Percentiles rank a stretch among this genome's conserved stretches.
These are phyloP conservation scores for Melanchra persicariae DNA, from an alignment of 2,888 invertebrate genomes.

Conservation along the genomic window DNA sequence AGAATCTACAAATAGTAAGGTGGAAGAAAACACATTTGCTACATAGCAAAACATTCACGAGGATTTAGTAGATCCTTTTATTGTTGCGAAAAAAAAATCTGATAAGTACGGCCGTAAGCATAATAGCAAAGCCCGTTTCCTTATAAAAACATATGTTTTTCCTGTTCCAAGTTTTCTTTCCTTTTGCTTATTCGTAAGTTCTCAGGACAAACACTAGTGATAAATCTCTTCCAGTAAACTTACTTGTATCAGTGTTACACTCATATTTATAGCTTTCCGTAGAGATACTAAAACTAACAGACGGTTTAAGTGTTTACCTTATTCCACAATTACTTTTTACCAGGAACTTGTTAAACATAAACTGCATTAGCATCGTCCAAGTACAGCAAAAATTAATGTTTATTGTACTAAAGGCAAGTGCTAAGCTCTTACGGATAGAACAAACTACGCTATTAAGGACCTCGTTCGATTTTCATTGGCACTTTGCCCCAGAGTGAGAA, in stretches of 20 bases:
- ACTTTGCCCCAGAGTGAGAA: conserved; percentile 59
- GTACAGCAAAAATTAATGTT: conserved; percentile 74
- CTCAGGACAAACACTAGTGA: conserved; percentile 26
- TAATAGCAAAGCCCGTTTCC: conserved; percentile 50
- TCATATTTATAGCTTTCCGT: conserved; percentile 17
- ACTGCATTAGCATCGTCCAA: conserved; percentile 63
- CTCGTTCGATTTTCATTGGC: conserved; percentile 74
- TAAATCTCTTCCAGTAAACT: conserved; percentile 51
- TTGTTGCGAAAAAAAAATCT: conserved; percentile 58
- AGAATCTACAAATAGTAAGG: conserved; percentile 50
- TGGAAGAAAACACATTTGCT: conserved; percentile 48
- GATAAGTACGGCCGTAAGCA: conserved; percentile 54
- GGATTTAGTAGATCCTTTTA: conserved; percentile 55
- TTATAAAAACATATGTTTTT: conserved; percentile 56
- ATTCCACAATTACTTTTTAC: conserved; percentile 43
- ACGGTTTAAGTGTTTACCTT: conserved; percentile 23
- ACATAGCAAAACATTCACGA: conserved; percentile 49
- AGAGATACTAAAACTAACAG: conserved; percentile 26
- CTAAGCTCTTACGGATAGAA: conserved; percentile 71
- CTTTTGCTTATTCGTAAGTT: conserved; percentile 45
- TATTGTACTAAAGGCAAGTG: conserved; percentile 73
- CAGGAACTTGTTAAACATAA: conserved; percentile 49
- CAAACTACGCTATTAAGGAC: conserved; percentile 71
- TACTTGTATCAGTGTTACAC: conserved; percentile 19
- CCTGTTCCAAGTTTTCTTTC: conserved; percentile 46